A percentile compares a stretch with the other conserved stretches of the same genome.
Conservation (phyloP, 2,888 invertebrate genomes). For the Cheiracanthium punctorium region DNA sequence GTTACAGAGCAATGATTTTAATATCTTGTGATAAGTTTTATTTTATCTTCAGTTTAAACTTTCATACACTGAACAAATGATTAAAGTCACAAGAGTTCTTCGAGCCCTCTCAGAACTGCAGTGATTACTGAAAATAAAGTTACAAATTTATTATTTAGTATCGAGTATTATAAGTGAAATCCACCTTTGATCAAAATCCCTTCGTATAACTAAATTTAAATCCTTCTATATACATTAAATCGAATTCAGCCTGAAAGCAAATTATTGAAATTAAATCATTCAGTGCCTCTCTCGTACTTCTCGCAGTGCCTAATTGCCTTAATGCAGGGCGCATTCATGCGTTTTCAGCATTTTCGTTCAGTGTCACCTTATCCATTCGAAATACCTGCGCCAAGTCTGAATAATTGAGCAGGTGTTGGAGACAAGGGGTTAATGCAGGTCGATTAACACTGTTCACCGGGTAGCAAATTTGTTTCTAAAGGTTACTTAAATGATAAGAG, state of each 20-base stretch:
- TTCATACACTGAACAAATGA: too few species aligned
- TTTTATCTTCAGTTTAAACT: too few species aligned
- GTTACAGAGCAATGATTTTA: too few species aligned
- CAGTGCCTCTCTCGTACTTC: background rate
- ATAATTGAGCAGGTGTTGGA: slow-evolving; percentile 39
- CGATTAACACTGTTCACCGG: slow-evolving; percentile 30
- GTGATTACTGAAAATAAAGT: too few species aligned
- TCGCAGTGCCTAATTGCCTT: slow-evolving; percentile 33
- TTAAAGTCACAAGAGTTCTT: too few species aligned
- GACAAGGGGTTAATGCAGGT: slow-evolving; percentile 37
- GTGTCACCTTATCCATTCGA: slow-evolving; percentile 8
- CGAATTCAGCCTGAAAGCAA: background rate
- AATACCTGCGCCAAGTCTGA: slow-evolving; percentile 13
- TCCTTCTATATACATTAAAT: background rate
- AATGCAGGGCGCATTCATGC: slow-evolving; percentile 28
- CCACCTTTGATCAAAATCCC: too few species aligned
- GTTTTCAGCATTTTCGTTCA: background rate
- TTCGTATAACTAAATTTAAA: too few species aligned
- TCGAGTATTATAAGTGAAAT: too few species aligned
- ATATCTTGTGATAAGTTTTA: too few species aligned
- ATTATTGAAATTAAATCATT: background rate
- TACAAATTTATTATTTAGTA: too few species aligned
- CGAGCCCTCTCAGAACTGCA: too few species aligned
- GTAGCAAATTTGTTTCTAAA: background rate
- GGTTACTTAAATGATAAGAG: too few species aligned